Percentiles rank a stretch among this genome's conserved stretches.
Conservation (phyloP, 2,113 vertebrate species). For the Pycnonotus jocosus region DNA sequence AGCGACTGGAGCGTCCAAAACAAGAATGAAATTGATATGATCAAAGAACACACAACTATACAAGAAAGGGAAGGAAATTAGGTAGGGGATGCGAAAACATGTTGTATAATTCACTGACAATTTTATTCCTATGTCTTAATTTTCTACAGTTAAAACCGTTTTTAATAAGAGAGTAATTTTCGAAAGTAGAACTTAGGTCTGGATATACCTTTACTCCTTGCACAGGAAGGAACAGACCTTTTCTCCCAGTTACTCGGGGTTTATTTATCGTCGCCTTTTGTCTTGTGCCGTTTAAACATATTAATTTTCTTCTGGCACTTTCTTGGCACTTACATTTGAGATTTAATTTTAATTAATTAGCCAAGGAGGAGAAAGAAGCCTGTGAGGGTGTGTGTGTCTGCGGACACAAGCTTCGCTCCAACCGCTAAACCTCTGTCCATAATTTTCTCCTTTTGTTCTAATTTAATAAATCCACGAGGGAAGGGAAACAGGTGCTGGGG, state of each 20-base stretch:
- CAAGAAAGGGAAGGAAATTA: background rate
- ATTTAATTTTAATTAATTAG: conserved; percentile 51
- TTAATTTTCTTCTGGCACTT: conserved; percentile 21
- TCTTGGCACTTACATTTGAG: background rate
- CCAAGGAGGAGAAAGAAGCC: background rate
- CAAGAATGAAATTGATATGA: conserved; percentile 51
- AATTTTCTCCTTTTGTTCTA: conserved; percentile 45
- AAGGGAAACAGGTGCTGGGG: conserved; percentile 9
- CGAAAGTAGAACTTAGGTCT: background rate
- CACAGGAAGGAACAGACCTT: background rate
- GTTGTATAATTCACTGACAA: background rate
- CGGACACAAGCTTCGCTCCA: background rate
- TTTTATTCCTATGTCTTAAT: background rate
- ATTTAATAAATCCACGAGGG: conserved; percentile 40
- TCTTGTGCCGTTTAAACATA: background rate
- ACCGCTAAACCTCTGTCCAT: background rate
- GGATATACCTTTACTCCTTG: background rate
- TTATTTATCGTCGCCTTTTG: background rate
- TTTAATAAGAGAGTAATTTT: background rate
- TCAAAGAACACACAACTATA: background rate
- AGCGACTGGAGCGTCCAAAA: conserved; percentile 21
- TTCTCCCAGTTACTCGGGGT: background rate
- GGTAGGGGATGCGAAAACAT: background rate
- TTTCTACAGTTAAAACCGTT: background rate
- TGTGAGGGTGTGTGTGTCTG: background rate